A percentile compares a stretch with the other conserved stretches of the same genome.
phyloP scores from a whole-genome alignment of 2,888 invertebrate species.

The Caenorhabditis sp. region DNA sequence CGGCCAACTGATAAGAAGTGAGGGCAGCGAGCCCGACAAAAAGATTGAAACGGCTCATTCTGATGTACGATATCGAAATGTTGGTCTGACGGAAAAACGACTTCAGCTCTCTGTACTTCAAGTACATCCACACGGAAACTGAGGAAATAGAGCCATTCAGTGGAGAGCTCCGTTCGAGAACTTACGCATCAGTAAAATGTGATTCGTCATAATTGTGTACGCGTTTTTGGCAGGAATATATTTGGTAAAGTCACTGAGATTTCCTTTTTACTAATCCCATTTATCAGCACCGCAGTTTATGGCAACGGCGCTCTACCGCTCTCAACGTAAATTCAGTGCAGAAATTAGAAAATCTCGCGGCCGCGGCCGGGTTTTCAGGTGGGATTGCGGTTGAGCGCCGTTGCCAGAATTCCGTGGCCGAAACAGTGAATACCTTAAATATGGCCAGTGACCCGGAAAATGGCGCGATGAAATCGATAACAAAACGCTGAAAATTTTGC shows the following conservation, averaged over 20 bases:
- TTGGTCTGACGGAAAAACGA: conserved; percentile 39
- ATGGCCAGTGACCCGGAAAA: conserved; percentile 56
- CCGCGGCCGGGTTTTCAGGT: too few species aligned
- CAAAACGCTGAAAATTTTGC: conserved; percentile 38
- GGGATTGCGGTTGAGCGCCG: too few species aligned
- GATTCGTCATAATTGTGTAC: conserved; percentile 54
- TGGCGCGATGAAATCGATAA: conserved; percentile 45
- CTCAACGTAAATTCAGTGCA: too few species aligned
- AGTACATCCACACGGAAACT: conserved; percentile 56
- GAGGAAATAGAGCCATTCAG: neutral
- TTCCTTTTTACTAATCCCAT: too few species aligned
- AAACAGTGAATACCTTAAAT: too few species aligned
- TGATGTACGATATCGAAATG: neutral
- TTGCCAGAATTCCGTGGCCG: too few species aligned
- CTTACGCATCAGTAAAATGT: conserved; percentile 44
- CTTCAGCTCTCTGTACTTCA: conserved; percentile 50
- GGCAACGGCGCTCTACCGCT: too few species aligned
- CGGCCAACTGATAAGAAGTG: conserved; percentile 42
- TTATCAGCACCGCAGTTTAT: neutral
- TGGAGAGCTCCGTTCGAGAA: neutral
- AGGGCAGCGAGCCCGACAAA: conserved; percentile 38
- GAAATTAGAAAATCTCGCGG: too few species aligned
- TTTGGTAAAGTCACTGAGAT: conserved; percentile 46
- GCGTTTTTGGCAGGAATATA: conserved; percentile 55
- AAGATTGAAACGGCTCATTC: conserved; percentile 15